Base-by-base conservation (phyloP, 2,888 invertebrate species). In the Rhamphomyia laevipes region DNA sequence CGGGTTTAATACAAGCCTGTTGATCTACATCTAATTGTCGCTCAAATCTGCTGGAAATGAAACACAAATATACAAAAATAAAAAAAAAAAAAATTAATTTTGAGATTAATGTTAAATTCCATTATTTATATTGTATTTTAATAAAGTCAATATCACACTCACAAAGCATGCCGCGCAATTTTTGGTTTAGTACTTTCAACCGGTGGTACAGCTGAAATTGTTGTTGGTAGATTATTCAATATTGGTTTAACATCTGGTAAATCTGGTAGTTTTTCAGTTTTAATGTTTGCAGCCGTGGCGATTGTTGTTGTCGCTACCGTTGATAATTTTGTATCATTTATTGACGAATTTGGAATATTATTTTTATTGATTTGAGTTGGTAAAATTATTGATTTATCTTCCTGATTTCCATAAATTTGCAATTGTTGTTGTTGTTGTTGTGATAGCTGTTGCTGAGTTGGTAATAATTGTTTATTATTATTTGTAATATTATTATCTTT, bases 11-110 rank as follows among this genome's bases (percentile, higher is more conserved):
- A 45, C 83, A 86, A 51, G 81, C 82, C 58, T 78, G 78, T 66
- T 86, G 85, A 71, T 88, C 87, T 45, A 80, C 80, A 61, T 78
- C 77, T 60, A 85, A 63, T 65, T 86, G 86, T 50, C 83, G 81
- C 57, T 86, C 84, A 61, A 87, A 78, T 59, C 86, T 86, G 23
- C 23, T 27, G 23, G 23, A 59, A 41, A 61, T 56, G 53, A 35
- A 2, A 35, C 16, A 27, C 6, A 15, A 33, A 27, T 18, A 50
- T 21, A 21, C 3, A 30, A 12, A 31, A 4, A 37, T 17, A 15
- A 44, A 45, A 1, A 43, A 9, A 33, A 11, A 57, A 38, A 56
- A 54, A 56, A 55, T 40, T 48, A 43, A 42, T 33, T 44, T 33
- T 30, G 7, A 35, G n/a, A 37, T 16, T 27, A 15, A 37, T 21